These are phyloP conservation scores for Drosophila flavopinicola DNA, from an alignment of 2,888 invertebrate species.

Conservation along the genomic window DNA sequence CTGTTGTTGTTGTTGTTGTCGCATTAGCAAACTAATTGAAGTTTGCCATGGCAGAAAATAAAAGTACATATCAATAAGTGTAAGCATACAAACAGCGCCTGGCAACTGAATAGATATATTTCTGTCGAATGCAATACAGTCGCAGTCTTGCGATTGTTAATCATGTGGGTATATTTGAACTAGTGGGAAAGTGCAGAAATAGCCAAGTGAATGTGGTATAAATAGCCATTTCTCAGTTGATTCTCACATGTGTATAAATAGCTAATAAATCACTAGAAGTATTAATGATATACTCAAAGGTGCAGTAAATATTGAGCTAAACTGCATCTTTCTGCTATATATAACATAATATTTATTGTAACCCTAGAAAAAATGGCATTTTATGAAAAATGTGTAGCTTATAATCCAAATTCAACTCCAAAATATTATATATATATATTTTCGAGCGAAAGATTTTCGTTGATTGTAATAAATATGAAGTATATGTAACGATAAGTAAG, in stretches of 20 bases:
- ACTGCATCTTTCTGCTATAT: too few species aligned
- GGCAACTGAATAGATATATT: slow-evolving; percentile 16
- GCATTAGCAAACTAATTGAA: slow-evolving; percentile 66
- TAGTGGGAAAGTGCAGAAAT: slow-evolving; percentile 6
- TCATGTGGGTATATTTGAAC: neutral
- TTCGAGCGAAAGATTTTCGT: too few species aligned
- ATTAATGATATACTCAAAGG: slow-evolving; percentile 3
- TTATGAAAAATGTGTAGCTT: too few species aligned
- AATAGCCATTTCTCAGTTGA: slow-evolving; percentile 4
- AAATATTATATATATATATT: too few species aligned
- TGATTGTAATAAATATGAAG: too few species aligned
- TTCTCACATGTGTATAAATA: neutral
- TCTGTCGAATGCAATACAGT: too few species aligned
- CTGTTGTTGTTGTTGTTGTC: slow-evolving; percentile 38
- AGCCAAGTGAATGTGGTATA: neutral
- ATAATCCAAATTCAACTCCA: too few species aligned
- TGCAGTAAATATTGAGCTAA: slow-evolving; percentile 7
- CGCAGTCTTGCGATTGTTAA: slow-evolving; percentile 5
- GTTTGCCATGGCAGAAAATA: slow-evolving; percentile 45
- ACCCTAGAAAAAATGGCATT: too few species aligned
- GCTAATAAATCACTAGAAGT: slow-evolving; percentile 2
- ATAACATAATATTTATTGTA: too few species aligned
- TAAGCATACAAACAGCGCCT: slow-evolving; percentile 24
- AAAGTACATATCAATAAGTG: slow-evolving; percentile 32
- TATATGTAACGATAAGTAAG: too few species aligned